Evolutionary conservation across 2,797 vertebrate genomes (phyloP), one percentile per base, ranked within the genome.

Genomic region (Atherinosoma microstoma): DNA sequence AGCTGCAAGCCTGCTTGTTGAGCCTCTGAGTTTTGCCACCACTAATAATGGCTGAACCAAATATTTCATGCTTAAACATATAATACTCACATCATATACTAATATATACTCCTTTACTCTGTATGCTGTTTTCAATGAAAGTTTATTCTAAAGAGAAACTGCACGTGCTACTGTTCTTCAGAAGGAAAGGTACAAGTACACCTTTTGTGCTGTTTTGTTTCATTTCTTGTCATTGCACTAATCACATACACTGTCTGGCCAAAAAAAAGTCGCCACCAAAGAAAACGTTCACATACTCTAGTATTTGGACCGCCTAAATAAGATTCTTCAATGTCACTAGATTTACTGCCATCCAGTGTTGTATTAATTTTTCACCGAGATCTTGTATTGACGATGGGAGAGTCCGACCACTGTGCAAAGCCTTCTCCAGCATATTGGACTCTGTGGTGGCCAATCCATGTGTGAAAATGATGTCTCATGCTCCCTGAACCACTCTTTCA

Each of bases 221-320:
- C 10, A 75, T 78, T 73, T 71, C 18, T 81, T 62, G 24, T 77
- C 86, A 88, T 84, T 61, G n/a, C 90, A 92, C 92, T 87, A 87
- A 92, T 83, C 84, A 81, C 83, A 77, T 77, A 24, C 30, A 32
- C 30, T 32, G 30, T 32, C 30, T 32, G 30, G 30, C 30, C 6
- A 32, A 32, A 32, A 32, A 32, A 32, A 32, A 32, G 30, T 32
- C 3, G 30, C 30, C 30, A 32, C 30, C 30, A 32, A 32, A 32
- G 30, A 32, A 32, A 32, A 32, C 3, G 30, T 32, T 32, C 30
- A 32, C 6, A 32, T 6, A 0, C 30, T 4, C 30, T 32, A 6
- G 30, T 32, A 32, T 32, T 32, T 32, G 30, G 30, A 32, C 30
- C 30, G 30, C 1, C 30, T 32, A 32, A 32, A 6, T 32, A 32